These are phyloP conservation scores for Pangasius sanitwongsei DNA, from an alignment of 2,797 vertebrate genomes.

Conservation along the genomic window DNA sequence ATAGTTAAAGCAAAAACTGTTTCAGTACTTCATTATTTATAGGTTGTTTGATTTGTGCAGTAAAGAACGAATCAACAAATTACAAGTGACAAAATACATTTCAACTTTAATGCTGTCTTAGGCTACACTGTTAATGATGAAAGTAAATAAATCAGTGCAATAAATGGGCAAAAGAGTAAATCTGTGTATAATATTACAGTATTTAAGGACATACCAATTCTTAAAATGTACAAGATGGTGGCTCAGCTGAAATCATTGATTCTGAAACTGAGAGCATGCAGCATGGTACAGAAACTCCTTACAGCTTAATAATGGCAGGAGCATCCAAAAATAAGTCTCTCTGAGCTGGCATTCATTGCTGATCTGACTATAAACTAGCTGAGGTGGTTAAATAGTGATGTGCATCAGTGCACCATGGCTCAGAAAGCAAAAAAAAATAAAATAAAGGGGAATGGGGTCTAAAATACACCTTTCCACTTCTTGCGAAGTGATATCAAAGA, in stretches of 20 bases:
- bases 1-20: neutral
- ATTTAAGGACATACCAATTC: neutral
- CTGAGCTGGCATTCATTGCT: neutral
- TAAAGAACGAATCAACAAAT: neutral
- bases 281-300: neutral
- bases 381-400: neutral
- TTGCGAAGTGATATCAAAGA: neutral
- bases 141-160: neutral
- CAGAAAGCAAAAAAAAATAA: neutral
- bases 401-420: too few relatives aligned
- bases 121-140: neutral
- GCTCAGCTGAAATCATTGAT: neutral
- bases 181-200: neutral
- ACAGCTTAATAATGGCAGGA: neutral
- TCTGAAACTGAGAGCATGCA: neutral
- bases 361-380: neutral
- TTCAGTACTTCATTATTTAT: neutral
- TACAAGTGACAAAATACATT: neutral
- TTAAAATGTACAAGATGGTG: neutral
- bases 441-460: too few relatives aligned
- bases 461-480: neutral
- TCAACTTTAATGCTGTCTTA: neutral
- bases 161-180: neutral
- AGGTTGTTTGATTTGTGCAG: neutral
- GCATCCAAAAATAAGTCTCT: too few relatives aligned